A percentile compares a stretch with the other conserved stretches of the same genome.
These are phyloP conservation scores for Lerista edwardsae DNA, from an alignment of 2,797 vertebrate species.

Conservation along the genomic window DNA sequence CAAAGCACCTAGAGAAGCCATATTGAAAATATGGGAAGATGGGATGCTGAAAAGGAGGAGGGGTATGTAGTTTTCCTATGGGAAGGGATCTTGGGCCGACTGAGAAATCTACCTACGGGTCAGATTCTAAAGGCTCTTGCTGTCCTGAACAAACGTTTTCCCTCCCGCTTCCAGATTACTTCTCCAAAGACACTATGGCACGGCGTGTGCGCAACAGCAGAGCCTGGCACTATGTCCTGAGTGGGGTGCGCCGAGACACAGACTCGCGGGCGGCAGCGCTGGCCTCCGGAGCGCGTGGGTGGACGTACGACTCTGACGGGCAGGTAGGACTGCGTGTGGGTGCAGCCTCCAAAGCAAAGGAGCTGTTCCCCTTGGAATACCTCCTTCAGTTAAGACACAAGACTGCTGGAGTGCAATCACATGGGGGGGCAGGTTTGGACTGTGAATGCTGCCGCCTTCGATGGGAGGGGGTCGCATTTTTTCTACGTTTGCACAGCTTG, in stretches of 20 bases:
- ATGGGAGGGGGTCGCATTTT: too few species aligned
- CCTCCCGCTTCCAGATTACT: slow-evolving; percentile 51
- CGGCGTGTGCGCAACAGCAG: slow-evolving; percentile 89
- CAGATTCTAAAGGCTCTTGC: not conserved
- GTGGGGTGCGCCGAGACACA: slow-evolving; percentile 85
- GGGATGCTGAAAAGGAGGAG: too few species aligned
- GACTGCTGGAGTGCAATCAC: not conserved
- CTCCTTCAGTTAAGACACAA: not conserved
- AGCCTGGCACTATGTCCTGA: slow-evolving; percentile 92
- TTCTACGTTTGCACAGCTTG: too few species aligned
- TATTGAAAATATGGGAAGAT: too few species aligned
- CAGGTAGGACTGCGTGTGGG: slow-evolving; percentile 78
- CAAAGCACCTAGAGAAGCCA: too few species aligned
- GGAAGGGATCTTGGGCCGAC: not conserved
- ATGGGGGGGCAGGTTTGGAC: not conserved
- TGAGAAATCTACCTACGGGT: not conserved
- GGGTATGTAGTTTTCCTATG: too few species aligned
- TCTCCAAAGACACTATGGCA: slow-evolving; percentile 81
- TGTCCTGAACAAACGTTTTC: not conserved
- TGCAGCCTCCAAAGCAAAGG: not conserved
- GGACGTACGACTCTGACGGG: slow-evolving; percentile 85
- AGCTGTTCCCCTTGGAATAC: not conserved
- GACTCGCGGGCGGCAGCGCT: slow-evolving; percentile 81
- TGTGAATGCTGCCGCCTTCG: too few species aligned
- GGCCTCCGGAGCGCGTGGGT: slow-evolving; percentile 78